Base-by-base conservation (phyloP, 2,888 invertebrate species). In the Drosophila prostipennis region DNA sequence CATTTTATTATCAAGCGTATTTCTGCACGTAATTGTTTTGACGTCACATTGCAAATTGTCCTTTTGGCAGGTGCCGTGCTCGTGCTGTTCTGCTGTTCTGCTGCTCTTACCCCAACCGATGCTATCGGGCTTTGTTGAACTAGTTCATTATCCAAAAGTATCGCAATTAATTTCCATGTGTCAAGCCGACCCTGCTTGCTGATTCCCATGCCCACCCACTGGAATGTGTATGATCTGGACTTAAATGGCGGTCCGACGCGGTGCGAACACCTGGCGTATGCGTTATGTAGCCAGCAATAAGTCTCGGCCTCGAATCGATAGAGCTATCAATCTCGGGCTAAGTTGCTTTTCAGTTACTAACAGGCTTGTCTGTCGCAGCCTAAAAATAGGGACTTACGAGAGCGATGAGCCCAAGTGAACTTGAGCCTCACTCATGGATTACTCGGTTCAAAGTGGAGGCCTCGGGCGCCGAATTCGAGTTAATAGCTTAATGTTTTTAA, bases 1-100 rank as follows among this genome's bases (percentile, higher is more conserved):
- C 80, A 86, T 83, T 88, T 87, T 88, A 87, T 87, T 87, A 84
- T 84, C 87, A 82, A 82, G 82, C 87, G 77, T 76, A 80, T 80
- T 84, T 82, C 70, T 76, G 73, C 83, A 80, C 88, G 84, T 84
- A 84, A 84, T 84, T 84, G 88, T 86, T 84, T 83, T 86, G 83
- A 80, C 83, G 88, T 86, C 88, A 82, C 88, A 77, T 75, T 78
- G 79, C 82, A 82, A 78, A 78, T 82, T 85, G 83, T 79, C 63
- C 76, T 76, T 86, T 85, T 85, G 19, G 23, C 32, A 34, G 34
- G 6, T 26, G 36, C 43, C 36, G 61, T 16, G 26, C 26, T 70
- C 39, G 7, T 39, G 11, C 11, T 13, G 34, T 11, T 29, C 37
- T 6, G 36, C 34, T 26, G 26, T 11, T 29, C 37, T 6, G 36